Conservation (phyloP, 2,888 invertebrate species). For the Rhopalosiphum nymphaeae region DNA sequence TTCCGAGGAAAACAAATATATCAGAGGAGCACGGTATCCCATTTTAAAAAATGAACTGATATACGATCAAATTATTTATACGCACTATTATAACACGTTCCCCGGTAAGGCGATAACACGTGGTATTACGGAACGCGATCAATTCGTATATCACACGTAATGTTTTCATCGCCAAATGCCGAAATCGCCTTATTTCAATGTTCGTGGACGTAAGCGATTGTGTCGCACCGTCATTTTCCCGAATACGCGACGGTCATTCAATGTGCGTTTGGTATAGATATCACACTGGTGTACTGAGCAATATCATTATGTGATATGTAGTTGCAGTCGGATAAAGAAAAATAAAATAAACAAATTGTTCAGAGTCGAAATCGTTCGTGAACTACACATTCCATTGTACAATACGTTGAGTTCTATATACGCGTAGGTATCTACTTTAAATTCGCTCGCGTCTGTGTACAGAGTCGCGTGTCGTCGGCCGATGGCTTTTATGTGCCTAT, state of each 20-base stretch:
- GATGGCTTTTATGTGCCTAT: background rate
- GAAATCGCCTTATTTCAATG: too few relatives aligned
- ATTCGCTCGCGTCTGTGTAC: background rate
- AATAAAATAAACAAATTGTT: slow-evolving; percentile 45
- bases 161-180: too few relatives aligned
- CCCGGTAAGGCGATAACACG: too few relatives aligned
- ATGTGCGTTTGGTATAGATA: background rate
- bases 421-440: background rate
- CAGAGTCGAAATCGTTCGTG: background rate
- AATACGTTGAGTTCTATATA: background rate
- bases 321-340: background rate
- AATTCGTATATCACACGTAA: too few relatives aligned
- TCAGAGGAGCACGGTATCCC: too few relatives aligned
- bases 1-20: too few relatives aligned
- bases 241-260: background rate
- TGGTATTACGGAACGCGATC: too few relatives aligned
- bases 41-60: too few relatives aligned
- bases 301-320: background rate
- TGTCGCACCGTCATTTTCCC: background rate
- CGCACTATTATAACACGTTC: too few relatives aligned
- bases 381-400: background rate
- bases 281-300: too few relatives aligned
- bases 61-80: too few relatives aligned
- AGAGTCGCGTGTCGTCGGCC: background rate
- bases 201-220: background rate